Evolutionary conservation across 1,140 invertebrate species (phyloP), one percentile per base, ranked within the genome.

Genomic region (Dendrolimus punctatus): DNA sequence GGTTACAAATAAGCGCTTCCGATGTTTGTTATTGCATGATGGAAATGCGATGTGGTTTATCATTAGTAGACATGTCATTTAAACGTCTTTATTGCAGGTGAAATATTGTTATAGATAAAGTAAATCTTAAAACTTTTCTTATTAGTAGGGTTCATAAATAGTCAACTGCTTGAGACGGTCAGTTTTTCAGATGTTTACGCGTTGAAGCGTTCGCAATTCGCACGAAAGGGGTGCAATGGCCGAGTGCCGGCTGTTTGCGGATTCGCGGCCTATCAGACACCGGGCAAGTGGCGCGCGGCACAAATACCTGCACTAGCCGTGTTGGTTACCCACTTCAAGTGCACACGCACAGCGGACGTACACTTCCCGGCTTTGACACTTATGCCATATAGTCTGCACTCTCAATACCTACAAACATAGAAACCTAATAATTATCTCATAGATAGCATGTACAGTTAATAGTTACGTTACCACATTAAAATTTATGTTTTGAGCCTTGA

Each of bases 161-260:
- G 23, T 23, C 23, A 23, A 23, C 23, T 23, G 23, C 23, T 23
- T 23, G 23, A 23, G 23, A 23, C 23, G 23, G 23, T 23, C 3
- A 23, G 23, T 23, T 23, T 23, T 71, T 71, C 66, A 66, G 66
- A 83, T 85, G 80, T 69, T 85, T 80, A 80, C 83, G 80, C 82
- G 76, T 82, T 74, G 73, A 76, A 74, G 66, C 60, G 64, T 68
- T 23, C 23, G 23, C 23, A 23, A 23, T 38, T 76, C 64, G 58
- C 75, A 76, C 73, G 80, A 83, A 85, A 85, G 82, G 80, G 80
- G 82, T 83, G 80, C 80, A 85, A 78, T 73, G 82, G 74, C 80
- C 82, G 70, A 64, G 59, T 69, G 73, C 69, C 71, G 23, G 23
- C 23, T 23, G 23, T 23, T 23, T 23, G 23, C 23, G 23, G 23